Conservation (phyloP, 2,113 vertebrate genomes). For the Pseudonaja textilis region DNA sequence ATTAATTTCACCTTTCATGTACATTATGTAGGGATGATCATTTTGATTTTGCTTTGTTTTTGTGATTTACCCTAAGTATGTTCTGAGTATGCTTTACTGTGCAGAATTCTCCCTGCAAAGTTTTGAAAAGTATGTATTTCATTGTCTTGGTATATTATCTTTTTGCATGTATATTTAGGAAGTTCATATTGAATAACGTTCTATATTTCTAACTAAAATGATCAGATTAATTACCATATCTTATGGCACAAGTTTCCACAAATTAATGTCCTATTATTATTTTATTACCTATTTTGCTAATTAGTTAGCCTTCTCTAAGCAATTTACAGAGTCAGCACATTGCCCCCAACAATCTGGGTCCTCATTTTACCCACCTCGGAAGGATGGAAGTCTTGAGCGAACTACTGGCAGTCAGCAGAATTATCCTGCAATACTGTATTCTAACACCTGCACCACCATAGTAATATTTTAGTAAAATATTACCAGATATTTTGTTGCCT, state of each 20-base stretch:
- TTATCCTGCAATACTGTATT: too few species aligned
- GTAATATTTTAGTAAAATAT: too few species aligned
- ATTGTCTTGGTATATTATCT: background rate
- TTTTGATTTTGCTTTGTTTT: background rate
- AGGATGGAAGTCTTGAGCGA: too few species aligned
- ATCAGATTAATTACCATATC: background rate
- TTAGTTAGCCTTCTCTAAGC: background rate
- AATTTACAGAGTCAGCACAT: too few species aligned
- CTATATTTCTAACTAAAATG: background rate
- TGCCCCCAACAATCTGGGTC: too few species aligned
- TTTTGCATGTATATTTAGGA: background rate
- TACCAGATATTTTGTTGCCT: background rate
- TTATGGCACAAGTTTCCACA: background rate
- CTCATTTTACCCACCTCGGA: too few species aligned
- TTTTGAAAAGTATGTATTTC: background rate
- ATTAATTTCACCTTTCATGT: background rate
- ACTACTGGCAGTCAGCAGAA: too few species aligned
- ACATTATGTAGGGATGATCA: background rate
- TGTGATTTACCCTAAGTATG: background rate
- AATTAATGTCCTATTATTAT: background rate
- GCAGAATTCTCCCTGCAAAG: background rate
- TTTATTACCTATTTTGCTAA: background rate
- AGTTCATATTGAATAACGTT: background rate
- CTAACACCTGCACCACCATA: too few species aligned
- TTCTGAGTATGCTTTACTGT: background rate